Evolutionary conservation across 2,888 invertebrate genomes (phyloP), one percentile per base, ranked within the genome.

Genomic region (Polyommatus iphigenia): DNA sequence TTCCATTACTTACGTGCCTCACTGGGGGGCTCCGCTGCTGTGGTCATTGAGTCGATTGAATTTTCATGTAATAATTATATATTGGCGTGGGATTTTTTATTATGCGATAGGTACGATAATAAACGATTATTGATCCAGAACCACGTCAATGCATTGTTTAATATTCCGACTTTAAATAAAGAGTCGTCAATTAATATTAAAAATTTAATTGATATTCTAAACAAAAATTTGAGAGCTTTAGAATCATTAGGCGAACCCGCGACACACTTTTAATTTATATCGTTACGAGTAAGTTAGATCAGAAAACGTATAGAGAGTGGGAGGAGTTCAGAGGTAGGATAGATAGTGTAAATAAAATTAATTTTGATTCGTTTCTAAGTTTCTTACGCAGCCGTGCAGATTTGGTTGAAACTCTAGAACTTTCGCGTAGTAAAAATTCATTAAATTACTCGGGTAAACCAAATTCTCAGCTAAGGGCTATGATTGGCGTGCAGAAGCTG

Each of bases 301-400:
- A 57, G 57, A 57, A 57, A 57, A 57, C 57, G n/a, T 57, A 57
- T 18, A 57, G 57, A 57, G 57, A 57, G 57, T 57, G 57, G 57
- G 20, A 57, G 20, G 20, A 57, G 57, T 57, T 57, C 18, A 57
- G 57, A 57, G 57, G 57, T n/a, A 57, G 57, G 57, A n/a, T 57
- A 7, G 57, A 57, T 57, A 57, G 57, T 57, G 4, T 0, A 1
- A 57, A 57, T 57, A 57, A 57, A 20, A 57, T 57, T 57, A 57
- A 15, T 57, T 57, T 57, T 5, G 57, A 57, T 57, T 18, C 20
- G n/a, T 57, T 57, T n/a, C 20, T 57, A n/a, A n/a, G 57, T 57
- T 57, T 57, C 57, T n/a, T 57, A 57, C 57, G 57, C 18, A 57
- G n/a, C 5, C 57, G 57, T 18, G 57, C 57, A 6, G 57, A 57